phyloP scores from a whole-genome alignment of 1,140 invertebrate species.

The Phthorimaea operculella region DNA sequence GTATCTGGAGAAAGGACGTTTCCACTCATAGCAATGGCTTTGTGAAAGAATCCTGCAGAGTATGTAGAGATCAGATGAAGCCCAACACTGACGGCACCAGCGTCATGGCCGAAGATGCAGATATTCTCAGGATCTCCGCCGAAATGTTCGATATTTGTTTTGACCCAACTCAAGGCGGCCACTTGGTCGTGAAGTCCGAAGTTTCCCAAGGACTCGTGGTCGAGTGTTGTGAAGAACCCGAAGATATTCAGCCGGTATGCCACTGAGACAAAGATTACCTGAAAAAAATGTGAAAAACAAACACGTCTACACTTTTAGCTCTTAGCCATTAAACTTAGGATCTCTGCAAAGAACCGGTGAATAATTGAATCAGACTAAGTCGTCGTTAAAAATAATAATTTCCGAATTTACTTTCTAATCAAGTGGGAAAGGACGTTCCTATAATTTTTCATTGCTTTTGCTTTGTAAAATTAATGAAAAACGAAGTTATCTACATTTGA shows the following conservation, averaged over 20 bases:
- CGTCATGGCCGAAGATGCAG: slow-evolving; percentile 88
- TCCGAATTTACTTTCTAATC: no score
- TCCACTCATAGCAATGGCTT: slow-evolving; percentile 75
- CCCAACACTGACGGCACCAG: slow-evolving; percentile 80
- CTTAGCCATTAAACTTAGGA: no score
- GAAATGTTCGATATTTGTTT: slow-evolving; percentile 86
- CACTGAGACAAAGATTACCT: slow-evolving; percentile 82
- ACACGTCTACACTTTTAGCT: no score
- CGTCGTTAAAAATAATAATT: no score
- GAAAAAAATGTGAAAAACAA: slow-evolving; percentile 56
- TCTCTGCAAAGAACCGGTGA: no score
- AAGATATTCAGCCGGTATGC: slow-evolving; percentile 85
- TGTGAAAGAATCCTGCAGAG: slow-evolving; percentile 57
- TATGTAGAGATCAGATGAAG: slow-evolving; percentile 64
- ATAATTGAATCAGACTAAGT: no score
- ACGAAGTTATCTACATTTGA: no score
- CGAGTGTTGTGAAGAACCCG: slow-evolving; percentile 90
- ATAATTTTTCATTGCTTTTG: no score
- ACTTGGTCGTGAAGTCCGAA: slow-evolving; percentile 92
- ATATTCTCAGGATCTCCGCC: slow-evolving; percentile 87
- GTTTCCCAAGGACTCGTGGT: slow-evolving; percentile 88
- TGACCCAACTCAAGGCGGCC: slow-evolving; percentile 86
- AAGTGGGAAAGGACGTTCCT: no score
- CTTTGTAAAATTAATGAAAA: no score
- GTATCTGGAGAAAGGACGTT: slow-evolving; percentile 72